A percentile compares a stretch with the other conserved stretches of the same genome.
Conservation (phyloP, 1,140 invertebrate species). For the Melipona quadrifasciata region DNA sequence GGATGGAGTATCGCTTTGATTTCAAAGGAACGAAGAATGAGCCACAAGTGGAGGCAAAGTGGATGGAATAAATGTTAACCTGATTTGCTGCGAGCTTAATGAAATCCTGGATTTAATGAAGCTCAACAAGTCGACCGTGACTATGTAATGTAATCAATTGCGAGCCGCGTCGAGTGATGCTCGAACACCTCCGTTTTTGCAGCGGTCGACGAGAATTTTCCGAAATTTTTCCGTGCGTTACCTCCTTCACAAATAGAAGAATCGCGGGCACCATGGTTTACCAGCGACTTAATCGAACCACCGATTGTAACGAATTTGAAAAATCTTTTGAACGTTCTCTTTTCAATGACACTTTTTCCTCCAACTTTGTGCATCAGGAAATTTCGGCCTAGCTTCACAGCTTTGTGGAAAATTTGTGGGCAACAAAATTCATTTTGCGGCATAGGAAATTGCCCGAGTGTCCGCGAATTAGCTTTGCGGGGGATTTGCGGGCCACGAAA, state of each 20-base stretch:
- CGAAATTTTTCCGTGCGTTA: background rate
- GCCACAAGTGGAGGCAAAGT: slow-evolving; percentile 7
- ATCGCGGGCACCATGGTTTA: background rate
- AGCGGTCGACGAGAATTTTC: background rate
- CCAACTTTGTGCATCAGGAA: too few relatives aligned
- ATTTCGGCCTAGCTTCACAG: too few relatives aligned
- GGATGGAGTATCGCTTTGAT: background rate
- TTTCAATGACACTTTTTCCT: background rate
- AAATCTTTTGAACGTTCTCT: background rate
- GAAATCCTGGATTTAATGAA: slow-evolving; percentile 47
- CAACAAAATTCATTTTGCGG: too few relatives aligned
- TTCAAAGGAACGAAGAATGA: background rate
- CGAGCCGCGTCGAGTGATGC: background rate
- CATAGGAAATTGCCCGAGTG: too few relatives aligned
- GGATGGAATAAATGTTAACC: slow-evolving; percentile 41
- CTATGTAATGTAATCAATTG: slow-evolving; percentile 41
- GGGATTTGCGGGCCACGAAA: too few relatives aligned
- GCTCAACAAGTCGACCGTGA: slow-evolving; percentile 35
- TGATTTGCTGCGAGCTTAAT: slow-evolving; percentile 42
- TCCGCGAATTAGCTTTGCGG: too few relatives aligned
- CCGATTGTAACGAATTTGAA: background rate
- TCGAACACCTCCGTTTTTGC: background rate
- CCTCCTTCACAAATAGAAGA: background rate
- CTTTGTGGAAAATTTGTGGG: too few relatives aligned
- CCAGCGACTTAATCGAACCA: background rate